These are phyloP conservation scores for Stratiolaelaps scimitus DNA, from an alignment of 1,140 invertebrate species.

Conservation along the genomic window DNA sequence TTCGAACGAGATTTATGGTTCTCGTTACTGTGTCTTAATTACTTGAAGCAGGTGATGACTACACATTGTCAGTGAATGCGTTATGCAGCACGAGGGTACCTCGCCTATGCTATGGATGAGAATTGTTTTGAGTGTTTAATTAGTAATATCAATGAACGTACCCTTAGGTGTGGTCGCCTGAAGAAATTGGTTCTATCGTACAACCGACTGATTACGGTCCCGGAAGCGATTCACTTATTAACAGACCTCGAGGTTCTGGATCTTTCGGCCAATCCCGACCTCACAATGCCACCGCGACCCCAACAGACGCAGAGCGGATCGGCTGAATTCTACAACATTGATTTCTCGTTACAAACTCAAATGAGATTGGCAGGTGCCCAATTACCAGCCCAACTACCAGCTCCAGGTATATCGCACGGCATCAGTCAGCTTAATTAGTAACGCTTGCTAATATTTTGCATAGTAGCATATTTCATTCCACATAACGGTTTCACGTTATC, in stretches of 20 bases:
- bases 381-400: slow-evolving; percentile 55
- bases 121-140: no score
- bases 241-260: slow-evolving; percentile 70
- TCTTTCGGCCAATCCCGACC: slow-evolving; percentile 80
- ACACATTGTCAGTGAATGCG: no score
- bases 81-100: no score
- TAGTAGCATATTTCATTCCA: no score
- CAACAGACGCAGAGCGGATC: slow-evolving; percentile 50
- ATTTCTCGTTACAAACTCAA: slow-evolving; percentile 93
- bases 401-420: slow-evolving; percentile 39
- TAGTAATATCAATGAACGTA: no score
- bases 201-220: slow-evolving; percentile 87
- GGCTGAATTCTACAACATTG: slow-evolving; percentile 93
- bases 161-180: slow-evolving; percentile 75
- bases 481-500: no score
- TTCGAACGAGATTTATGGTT: no score
- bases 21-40: no score
- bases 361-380: slow-evolving; percentile 78
- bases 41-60: no score
- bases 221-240: slow-evolving; percentile 90
- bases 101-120: no score
- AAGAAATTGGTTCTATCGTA: slow-evolving; percentile 85
- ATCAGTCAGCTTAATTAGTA: no score
- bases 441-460: no score
- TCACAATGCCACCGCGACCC: slow-evolving; percentile 96